Conservation (phyloP, 2,888 invertebrate species). For the Brachycybe producta region DNA sequence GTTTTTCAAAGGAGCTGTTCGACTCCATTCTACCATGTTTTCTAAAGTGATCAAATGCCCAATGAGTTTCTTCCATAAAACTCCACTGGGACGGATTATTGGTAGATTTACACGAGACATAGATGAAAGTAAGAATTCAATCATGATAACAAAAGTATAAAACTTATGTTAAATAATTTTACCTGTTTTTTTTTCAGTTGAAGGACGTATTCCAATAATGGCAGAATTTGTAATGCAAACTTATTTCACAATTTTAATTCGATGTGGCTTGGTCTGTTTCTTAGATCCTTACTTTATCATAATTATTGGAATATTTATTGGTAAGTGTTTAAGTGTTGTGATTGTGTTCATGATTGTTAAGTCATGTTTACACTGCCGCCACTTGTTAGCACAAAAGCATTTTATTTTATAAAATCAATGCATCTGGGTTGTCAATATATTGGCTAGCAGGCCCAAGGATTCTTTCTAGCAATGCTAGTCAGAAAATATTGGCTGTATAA, state of each 20-base stretch:
- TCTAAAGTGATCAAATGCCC: conserved; percentile 10
- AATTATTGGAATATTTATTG: conserved; percentile 9
- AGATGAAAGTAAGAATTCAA: conserved; percentile 34
- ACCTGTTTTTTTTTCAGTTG: conserved; percentile 32
- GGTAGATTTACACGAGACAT: conserved; percentile 38
- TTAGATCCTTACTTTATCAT: conserved; percentile 35
- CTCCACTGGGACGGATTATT: conserved; percentile 36
- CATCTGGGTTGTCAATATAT: too few relatives aligned
- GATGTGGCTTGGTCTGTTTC: conserved; percentile 64
- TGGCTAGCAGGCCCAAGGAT: too few relatives aligned
- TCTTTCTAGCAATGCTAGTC: too few relatives aligned
- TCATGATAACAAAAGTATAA: too few relatives aligned
- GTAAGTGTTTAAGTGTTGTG: too few relatives aligned
- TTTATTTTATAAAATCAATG: too few relatives aligned
- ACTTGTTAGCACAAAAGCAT: too few relatives aligned
- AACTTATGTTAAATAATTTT: not conserved
- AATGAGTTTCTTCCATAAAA: conserved; percentile 36
- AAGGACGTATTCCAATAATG: conserved; percentile 39
- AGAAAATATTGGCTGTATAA: too few relatives aligned
- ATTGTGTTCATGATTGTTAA: too few relatives aligned
- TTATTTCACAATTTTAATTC: conserved; percentile 56
- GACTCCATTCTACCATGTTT: conserved; percentile 10
- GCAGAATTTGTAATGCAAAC: conserved; percentile 41
- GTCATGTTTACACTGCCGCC: too few relatives aligned
- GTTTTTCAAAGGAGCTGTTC: conserved; percentile 5